A percentile compares a stretch with the other conserved stretches of the same genome.
Evolutionary conservation across 2,797 vertebrate genomes (phyloP).

Genomic region (Sebastiscus tertius): DNA sequence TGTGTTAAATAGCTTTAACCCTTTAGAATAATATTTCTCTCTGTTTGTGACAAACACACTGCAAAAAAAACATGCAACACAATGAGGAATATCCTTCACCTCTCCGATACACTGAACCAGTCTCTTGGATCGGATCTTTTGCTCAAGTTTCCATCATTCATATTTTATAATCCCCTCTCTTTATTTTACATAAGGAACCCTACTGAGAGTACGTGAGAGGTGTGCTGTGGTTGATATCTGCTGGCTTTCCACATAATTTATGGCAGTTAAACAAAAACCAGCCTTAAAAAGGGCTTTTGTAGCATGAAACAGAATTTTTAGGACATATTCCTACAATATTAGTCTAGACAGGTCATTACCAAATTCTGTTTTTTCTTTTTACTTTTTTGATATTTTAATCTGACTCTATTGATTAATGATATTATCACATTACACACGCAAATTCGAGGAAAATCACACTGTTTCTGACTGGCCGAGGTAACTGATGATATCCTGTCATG

Average conservation of each 20-base stretch:
- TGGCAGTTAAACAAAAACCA: constrained; percentile 30
- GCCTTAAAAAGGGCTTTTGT: constrained; percentile 13
- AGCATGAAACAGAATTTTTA: background rate
- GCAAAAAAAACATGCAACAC: background rate
- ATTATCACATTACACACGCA: background rate
- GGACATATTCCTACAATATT: background rate
- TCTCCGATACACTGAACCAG: background rate
- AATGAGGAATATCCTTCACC: constrained; percentile 19
- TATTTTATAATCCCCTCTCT: constrained; percentile 34
- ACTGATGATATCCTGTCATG: background rate
- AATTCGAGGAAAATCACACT: background rate
- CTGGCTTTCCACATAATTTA: constrained; percentile 39
- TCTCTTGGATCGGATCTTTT: background rate
- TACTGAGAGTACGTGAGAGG: constrained; percentile 24
- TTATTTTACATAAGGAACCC: constrained; percentile 36
- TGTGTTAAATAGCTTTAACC: constrained; percentile 80
- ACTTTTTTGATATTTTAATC: background rate
- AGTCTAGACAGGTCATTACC: background rate
- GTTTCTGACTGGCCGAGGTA: background rate
- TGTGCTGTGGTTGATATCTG: constrained; percentile 42
- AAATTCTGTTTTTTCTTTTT: background rate
- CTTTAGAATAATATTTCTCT: constrained; percentile 80
- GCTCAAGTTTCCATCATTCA: constrained; percentile 37
- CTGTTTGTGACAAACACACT: constrained; percentile 58
- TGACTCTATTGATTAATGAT: background rate